Conservation (phyloP, 2,797 vertebrate species). For the Sebastes miniatus region DNA sequence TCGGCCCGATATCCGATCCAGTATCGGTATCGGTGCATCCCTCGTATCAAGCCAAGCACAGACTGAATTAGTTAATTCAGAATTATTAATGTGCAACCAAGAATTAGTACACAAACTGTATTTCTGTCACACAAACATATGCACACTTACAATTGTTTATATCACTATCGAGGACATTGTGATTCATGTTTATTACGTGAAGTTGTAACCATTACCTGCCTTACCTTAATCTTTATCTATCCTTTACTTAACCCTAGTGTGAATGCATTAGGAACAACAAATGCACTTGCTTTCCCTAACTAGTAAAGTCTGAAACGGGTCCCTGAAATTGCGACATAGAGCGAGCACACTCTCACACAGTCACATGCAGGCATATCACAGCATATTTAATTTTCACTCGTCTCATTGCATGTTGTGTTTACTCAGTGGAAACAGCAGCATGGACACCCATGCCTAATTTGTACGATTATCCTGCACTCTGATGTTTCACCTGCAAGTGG, state of each 20-base stretch:
- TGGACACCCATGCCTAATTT: neutral
- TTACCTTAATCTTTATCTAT: neutral
- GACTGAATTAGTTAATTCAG: neutral
- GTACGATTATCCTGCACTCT: constrained; percentile 23
- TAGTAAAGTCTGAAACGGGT: neutral
- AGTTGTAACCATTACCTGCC: neutral
- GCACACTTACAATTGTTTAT: neutral
- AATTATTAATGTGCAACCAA: neutral
- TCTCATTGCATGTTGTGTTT: neutral
- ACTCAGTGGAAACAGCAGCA: neutral
- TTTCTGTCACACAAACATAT: neutral
- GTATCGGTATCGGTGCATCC: no score
- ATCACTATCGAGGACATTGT: neutral
- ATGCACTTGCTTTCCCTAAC: neutral
- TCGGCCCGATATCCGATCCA: no score
- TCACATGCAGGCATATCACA: neutral
- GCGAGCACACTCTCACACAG: neutral
- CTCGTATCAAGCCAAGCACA: neutral
- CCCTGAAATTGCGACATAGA: neutral
- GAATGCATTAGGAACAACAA: neutral
- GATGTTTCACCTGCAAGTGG: constrained; percentile 65
- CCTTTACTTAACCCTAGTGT: neutral
- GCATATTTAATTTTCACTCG: neutral
- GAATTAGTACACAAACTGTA: neutral
- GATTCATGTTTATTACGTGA: neutral